Evolutionary conservation across 2,113 vertebrate genomes (phyloP).

Genomic region (Stegastes partitus): DNA sequence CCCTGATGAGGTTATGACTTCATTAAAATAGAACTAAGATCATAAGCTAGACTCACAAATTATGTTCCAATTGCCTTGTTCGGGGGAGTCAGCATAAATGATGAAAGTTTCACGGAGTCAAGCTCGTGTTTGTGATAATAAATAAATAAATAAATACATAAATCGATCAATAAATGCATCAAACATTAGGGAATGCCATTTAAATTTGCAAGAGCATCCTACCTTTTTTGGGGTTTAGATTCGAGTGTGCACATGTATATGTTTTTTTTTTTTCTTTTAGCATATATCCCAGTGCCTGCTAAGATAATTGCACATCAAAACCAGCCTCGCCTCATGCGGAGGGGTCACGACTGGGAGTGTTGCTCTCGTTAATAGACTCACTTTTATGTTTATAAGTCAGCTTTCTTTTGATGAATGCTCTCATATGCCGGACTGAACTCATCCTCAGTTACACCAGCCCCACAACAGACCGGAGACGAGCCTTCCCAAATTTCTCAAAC

Average conservation of each 20-base stretch:
- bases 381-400: slow-evolving; percentile 27
- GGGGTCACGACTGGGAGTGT: background rate
- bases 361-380: slow-evolving; percentile 4
- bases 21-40: slow-evolving; percentile 69
- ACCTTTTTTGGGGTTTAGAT: background rate
- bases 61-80: slow-evolving; percentile 49
- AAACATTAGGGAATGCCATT: background rate
- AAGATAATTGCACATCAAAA: slow-evolving; percentile 4
- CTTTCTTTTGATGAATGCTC: slow-evolving; percentile 19
- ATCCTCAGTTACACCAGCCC: background rate
- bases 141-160: background rate
- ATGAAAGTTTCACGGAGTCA: slow-evolving; percentile 34
- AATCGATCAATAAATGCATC: background rate
- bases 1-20: slow-evolving; percentile 64
- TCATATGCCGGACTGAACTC: background rate
- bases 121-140: background rate
- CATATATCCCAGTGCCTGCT: too few species aligned
- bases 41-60: slow-evolving; percentile 54
- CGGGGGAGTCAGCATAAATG: slow-evolving; percentile 43
- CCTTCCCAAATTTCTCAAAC: too few species aligned
- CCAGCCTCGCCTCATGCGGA: background rate
- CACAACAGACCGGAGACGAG: too few species aligned
- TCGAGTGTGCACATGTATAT: background rate
- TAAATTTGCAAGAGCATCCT: background rate
- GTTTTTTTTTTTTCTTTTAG: too few species aligned